Conservation (phyloP, 2,797 vertebrate species). For the Acrocephalus scirpaceus region DNA sequence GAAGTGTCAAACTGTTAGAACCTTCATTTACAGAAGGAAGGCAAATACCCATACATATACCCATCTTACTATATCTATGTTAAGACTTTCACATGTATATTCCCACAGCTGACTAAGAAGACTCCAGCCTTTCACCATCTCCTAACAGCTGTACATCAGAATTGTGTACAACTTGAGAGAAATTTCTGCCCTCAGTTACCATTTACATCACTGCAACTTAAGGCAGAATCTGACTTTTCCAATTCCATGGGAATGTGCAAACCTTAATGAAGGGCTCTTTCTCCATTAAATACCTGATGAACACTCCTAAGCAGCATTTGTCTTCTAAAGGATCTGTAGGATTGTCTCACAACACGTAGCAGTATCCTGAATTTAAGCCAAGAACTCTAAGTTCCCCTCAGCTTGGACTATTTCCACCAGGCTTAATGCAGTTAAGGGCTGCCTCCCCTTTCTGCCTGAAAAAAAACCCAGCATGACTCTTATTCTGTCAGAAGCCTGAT, state of each 20-base stretch:
- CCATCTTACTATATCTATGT: not conserved
- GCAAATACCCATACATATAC: not conserved
- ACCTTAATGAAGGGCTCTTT: not conserved
- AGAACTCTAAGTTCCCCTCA: not conserved
- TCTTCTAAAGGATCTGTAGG: not conserved
- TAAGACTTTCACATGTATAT: not conserved
- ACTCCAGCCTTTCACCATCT: not conserved
- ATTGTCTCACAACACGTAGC: not conserved
- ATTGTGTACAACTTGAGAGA: not conserved
- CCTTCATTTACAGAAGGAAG: not conserved
- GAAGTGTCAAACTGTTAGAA: not conserved
- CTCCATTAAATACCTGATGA: not conserved
- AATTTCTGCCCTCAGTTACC: not conserved
- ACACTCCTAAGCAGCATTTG: not conserved
- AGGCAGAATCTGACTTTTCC: not conserved
- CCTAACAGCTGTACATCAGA: not conserved
- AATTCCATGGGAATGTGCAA: not conserved
- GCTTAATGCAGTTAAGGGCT: not conserved
- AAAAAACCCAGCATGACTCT: not conserved
- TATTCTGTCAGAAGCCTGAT: not conserved
- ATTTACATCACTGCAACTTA: not conserved
- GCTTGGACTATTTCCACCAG: slow-evolving; percentile 4
- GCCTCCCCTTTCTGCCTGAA: not conserved
- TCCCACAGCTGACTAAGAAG: not conserved
- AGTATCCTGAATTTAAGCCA: not conserved